phyloP scores from a whole-genome alignment of 2,888 invertebrate species.

The Drosophila cognata region DNA sequence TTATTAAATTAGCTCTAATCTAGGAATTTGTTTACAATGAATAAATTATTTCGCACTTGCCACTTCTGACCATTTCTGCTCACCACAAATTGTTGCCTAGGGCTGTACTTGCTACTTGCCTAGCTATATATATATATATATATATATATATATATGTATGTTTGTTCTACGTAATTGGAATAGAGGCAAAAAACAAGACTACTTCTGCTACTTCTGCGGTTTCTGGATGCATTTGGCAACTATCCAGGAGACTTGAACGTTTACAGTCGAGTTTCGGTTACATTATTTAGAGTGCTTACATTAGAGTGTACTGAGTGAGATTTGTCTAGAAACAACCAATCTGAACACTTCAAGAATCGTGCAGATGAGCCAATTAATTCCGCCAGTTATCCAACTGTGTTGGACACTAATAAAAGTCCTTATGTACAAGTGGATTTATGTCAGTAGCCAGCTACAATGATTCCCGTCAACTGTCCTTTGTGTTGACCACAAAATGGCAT shows the following conservation, averaged over 20 bases:
- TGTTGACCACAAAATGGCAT: neutral
- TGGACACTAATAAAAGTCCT: neutral
- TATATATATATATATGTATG: neutral
- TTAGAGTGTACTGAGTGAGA: slow-evolving; percentile 5
- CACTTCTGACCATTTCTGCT: neutral
- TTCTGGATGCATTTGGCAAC: slow-evolving; percentile 25
- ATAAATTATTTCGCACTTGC: slow-evolving; percentile 70
- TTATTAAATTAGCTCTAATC: slow-evolving; percentile 61
- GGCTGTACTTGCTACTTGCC: slow-evolving; percentile 6
- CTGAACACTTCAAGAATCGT: neutral
- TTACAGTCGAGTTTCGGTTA: neutral
- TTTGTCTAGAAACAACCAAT: neutral
- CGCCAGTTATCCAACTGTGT: neutral
- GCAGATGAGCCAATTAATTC: neutral
- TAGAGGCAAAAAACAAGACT: neutral
- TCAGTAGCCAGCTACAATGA: neutral
- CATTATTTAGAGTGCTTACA: slow-evolving; percentile 2
- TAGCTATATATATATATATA: neutral
- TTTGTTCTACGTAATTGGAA: neutral
- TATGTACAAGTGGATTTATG: neutral
- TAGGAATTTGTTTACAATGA: slow-evolving; percentile 61
- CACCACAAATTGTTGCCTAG: slow-evolving; percentile 6
- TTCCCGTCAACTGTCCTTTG: neutral
- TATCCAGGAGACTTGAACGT: slow-evolving; percentile 28
- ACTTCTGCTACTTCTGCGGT: slow-evolving; percentile 18